Evolutionary conservation across 2,888 invertebrate genomes (phyloP), one percentile per base, ranked within the genome.

Genomic region (Aspidiotus rigidus): DNA sequence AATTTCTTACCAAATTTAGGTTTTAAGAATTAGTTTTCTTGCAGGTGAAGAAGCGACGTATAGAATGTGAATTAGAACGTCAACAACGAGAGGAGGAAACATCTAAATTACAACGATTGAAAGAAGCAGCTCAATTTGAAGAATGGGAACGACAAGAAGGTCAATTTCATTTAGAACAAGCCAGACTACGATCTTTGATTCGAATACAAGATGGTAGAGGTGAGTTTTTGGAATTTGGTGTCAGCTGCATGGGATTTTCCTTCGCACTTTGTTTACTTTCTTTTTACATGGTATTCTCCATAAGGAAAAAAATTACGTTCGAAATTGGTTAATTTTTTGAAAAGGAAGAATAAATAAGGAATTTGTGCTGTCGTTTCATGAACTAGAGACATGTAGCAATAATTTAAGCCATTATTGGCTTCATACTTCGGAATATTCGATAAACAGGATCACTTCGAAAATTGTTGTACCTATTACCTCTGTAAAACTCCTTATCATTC

Each of bases 111-210:
- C 94, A 97, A 76, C 83, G 93, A 74, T 85, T 92, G 76, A 90
- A 93, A 80, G 88, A 93, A 80, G 88, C 94, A 67, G 90, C 92
- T 70, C 93, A 93, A 77, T 88, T 90, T 78, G 86, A 90, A 77
- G 91, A 91, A 76, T 98, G 97, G 95, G 90, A 92, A 76, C 85
- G 89, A 54, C 96, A 97, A 76, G 99, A 99, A 80, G 96, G 98
- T 79, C 87, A 92, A 78, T 99, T 99, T 81, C 98, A 98, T 78
- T 81, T 99, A 76, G 90, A 97, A 75, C 99, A 99, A 81, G 97
- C 98, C 0, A 84, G 93, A 53, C 81, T 96, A 69, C 83, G 98
- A 74, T 95, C 96, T 64, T 87, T 90, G 77, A 97, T 99, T 73
- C 85, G 99, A 72, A 98, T 99, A 71, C 90, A 95, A 73, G 97